Evolutionary conservation across 2,888 invertebrate species (phyloP), one percentile per base, ranked within the genome.

Genomic region (Omphaloscelis lunosa): DNA sequence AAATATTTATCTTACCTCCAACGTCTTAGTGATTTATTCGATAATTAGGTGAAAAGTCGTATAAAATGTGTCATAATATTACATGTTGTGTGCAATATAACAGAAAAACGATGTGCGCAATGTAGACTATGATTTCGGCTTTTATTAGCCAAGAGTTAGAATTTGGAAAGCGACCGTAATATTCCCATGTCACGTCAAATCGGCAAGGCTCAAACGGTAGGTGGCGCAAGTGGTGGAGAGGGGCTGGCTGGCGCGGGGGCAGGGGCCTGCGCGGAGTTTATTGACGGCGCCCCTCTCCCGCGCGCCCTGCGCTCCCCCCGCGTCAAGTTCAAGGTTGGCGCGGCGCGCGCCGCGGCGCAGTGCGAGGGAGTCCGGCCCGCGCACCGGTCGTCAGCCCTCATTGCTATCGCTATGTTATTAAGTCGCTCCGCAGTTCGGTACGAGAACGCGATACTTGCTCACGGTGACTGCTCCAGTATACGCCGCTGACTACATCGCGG

Each of bases 311-410:
- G 68, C 77, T 93, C 93, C 93, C 93, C 94, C 94, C 95, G 92
- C 95, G 92, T 96, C 96, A 97, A 97, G 97, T 97, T 97, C 97
- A 97, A 97, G 97, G 97, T 96, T 96, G 96, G 97, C 96, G 94
- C 96, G 96, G 97, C 97, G 95, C 97, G 97, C 96, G 97, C 94
- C 94, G 95, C 94, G 93, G 95, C 95, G 95, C 96, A 96, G 97
- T 97, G 97, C 97, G 95, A 96, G 96, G 96, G 96, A 96, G 96
- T 96, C 95, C 96, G 96, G 95, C 95, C 95, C 95, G 96, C 96
- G 95, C 95, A 95, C 95, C 95, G 96, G 97, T 96, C 96, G 97
- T 96, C 95, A 96, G 96, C 96, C 96, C 96, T 94, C 94, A 91
- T 91, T 90, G 90, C 91, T 92, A 93, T 90, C 94, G 95, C 94